These are phyloP conservation scores for Gambelia wislizenii DNA, from an alignment of 2,797 vertebrate genomes.

Conservation along the genomic window DNA sequence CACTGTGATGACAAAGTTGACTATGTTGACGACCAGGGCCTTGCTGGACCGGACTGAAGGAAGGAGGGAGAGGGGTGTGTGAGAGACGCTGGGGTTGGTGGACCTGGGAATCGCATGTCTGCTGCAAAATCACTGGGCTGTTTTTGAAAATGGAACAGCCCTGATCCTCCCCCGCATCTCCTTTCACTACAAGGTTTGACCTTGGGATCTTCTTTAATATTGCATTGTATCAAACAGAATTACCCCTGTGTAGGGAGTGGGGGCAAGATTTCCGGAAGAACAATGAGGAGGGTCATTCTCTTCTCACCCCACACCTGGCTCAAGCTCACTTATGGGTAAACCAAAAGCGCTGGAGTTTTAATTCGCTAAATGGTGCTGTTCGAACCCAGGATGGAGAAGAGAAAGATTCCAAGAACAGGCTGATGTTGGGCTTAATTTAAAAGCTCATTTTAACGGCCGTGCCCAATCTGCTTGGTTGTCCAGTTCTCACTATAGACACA, in stretches of 20 bases:
- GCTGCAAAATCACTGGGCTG: neutral
- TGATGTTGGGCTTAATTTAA: fast-evolving
- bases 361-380: neutral
- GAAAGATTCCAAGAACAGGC: neutral
- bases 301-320: too few relatives aligned
- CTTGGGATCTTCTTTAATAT: too few relatives aligned
- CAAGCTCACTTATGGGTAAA: neutral
- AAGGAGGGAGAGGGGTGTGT: neutral
- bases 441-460: neutral
- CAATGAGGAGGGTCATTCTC: too few relatives aligned
- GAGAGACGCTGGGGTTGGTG: neutral
- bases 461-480: fast-evolving
- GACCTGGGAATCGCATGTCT: too few relatives aligned
- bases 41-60: constrained; percentile 88
- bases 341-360: neutral
- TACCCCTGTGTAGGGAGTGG: too few relatives aligned
- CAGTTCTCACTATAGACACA: constrained; percentile 36
- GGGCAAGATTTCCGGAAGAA: too few relatives aligned
- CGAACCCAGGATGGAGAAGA: fast-evolving
- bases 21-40: constrained; percentile 87
- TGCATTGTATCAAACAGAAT: too few relatives aligned
- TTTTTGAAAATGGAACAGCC: neutral
- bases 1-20: constrained; percentile 96
- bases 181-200: too few relatives aligned
- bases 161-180: neutral